phyloP scores from a whole-genome alignment of 2,797 vertebrate species.

The Cossypha heuglini region DNA sequence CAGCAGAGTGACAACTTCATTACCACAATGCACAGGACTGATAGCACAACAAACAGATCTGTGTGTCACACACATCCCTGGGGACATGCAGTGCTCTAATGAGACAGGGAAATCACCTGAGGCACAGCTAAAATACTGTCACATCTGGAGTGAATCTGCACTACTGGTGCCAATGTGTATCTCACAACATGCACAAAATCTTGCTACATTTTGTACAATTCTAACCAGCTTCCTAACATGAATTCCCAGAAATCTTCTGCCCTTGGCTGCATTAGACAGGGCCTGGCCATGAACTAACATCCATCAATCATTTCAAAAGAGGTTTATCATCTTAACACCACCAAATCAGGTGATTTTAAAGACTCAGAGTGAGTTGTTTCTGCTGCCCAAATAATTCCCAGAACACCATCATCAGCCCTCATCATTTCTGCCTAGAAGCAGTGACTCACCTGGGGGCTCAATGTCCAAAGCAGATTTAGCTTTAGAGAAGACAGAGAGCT shows the following conservation, averaged over 20 bases:
- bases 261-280: neutral
- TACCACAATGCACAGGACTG: neutral
- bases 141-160: neutral
- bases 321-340: neutral
- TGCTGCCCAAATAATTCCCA: neutral
- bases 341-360: neutral
- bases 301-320: neutral
- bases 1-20: neutral
- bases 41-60: neutral
- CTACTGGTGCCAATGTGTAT: neutral
- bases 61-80: neutral
- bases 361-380: neutral
- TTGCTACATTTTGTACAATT: neutral
- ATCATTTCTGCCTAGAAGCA: neutral
- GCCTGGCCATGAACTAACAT: neutral
- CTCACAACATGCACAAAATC: neutral
- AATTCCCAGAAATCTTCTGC: neutral
- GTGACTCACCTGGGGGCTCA: slow-evolving; percentile 21
- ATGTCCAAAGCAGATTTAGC: slow-evolving; percentile 14
- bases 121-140: neutral
- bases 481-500: neutral
- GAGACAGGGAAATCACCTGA: neutral
- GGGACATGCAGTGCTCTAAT: neutral
- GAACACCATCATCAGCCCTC: neutral
- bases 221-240: neutral